phyloP scores from a whole-genome alignment of 2,888 invertebrate genomes.

The Ornithoptera alexandrae region DNA sequence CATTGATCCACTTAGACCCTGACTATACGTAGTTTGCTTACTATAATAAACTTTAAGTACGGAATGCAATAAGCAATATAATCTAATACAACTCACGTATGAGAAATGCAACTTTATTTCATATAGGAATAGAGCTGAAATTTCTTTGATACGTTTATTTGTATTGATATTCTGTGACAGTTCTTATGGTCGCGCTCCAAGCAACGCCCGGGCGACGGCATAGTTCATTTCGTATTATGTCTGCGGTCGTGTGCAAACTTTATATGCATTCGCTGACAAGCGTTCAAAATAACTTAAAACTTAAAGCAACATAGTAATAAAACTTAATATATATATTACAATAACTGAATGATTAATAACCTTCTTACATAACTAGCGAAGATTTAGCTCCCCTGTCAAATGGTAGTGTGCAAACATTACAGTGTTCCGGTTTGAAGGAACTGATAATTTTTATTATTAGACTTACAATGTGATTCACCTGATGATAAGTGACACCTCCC shows the following conservation, averaged over 20 bases:
- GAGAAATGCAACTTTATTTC: background rate
- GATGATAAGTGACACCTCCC: no score
- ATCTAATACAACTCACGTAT: conserved; percentile 28
- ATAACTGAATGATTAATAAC: no score
- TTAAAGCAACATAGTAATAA: conserved; percentile 1
- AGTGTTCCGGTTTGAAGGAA: no score
- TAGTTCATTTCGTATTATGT: conserved; percentile 50
- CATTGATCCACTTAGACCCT: conserved; percentile 27
- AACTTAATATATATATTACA: background rate
- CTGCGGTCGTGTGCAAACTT: conserved; percentile 43
- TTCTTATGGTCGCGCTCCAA: conserved; percentile 53
- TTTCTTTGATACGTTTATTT: conserved; percentile 26
- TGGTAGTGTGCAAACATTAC: no score
- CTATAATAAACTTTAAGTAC: conserved; percentile 23
- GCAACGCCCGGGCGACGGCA: conserved; percentile 39
- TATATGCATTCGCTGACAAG: conserved; percentile 32
- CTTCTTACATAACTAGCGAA: no score
- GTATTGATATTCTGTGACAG: conserved; percentile 52
- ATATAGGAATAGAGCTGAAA: conserved; percentile 31
- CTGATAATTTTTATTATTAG: no score
- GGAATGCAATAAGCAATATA: conserved; percentile 38
- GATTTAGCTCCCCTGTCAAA: no score
- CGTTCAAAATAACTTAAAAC: conserved; percentile 22
- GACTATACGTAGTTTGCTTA: conserved; percentile 20
- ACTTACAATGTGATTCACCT: no score